Percentiles rank a stretch among this genome's conserved stretches.
These are phyloP conservation scores for Donacobius atricapilla DNA, from an alignment of 2,113 vertebrate genomes.

Conservation along the genomic window DNA sequence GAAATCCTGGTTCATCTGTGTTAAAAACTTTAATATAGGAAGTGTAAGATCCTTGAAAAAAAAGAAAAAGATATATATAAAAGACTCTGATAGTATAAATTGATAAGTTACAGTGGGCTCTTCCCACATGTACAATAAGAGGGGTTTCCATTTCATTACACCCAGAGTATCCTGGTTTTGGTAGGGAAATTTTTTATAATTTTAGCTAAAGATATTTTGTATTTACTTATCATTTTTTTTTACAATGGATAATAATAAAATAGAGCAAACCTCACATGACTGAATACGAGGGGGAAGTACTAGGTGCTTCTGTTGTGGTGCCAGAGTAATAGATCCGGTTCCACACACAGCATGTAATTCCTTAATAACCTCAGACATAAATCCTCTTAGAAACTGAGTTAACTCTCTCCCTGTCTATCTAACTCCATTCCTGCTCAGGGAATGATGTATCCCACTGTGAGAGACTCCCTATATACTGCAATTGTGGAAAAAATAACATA, in stretches of 20 bases:
- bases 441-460: background rate
- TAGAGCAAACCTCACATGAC: background rate
- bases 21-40: background rate
- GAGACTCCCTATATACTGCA: background rate
- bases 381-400: background rate
- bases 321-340: background rate
- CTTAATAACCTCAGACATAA: background rate
- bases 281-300: background rate
- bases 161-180: background rate
- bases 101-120: accelerated
- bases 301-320: background rate
- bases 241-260: background rate
- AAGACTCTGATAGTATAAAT: background rate
- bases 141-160: background rate
- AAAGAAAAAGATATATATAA: accelerated
- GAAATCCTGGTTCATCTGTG: background rate
- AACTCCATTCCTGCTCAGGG: background rate
- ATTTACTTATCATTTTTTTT: background rate
- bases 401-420: background rate
- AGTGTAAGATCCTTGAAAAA: background rate
- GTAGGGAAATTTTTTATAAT: background rate
- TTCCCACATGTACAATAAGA: background rate
- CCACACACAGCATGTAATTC: background rate
- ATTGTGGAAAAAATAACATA: background rate
- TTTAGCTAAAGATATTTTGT: background rate